phyloP scores from a whole-genome alignment of 2,113 vertebrate genomes.

The Pardalotus punctatus region DNA sequence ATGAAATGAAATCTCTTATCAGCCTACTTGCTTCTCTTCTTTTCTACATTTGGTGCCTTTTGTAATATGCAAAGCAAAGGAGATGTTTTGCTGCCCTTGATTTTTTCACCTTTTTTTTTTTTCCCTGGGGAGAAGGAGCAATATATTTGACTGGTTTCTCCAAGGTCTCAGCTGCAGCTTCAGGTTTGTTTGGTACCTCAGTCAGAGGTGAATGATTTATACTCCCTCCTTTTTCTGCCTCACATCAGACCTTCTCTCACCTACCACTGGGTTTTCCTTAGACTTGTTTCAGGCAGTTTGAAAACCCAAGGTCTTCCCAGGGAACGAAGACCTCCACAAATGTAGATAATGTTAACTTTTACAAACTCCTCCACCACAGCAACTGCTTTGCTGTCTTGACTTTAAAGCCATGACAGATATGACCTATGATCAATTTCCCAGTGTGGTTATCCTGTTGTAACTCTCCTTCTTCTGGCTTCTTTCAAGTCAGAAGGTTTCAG shows the following conservation, averaged over 20 bases:
- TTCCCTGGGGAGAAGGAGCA: background rate
- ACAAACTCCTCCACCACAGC: background rate
- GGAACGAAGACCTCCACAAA: background rate
- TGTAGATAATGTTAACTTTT: background rate
- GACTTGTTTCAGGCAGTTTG: background rate
- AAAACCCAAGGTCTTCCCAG: background rate
- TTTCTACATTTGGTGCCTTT: constrained; percentile 11
- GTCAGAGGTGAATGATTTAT: background rate
- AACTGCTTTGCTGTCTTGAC: background rate
- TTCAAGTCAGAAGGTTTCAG: background rate
- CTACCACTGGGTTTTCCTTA: background rate
- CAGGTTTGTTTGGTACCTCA: background rate
- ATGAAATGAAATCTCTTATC: constrained; percentile 51
- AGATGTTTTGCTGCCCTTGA: constrained; percentile 22
- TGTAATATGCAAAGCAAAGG: constrained; percentile 59
- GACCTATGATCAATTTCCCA: background rate
- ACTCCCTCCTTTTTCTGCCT: background rate
- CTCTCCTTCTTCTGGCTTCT: background rate
- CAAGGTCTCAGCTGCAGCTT: background rate
- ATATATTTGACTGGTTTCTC: background rate
- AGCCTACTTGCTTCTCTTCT: constrained; percentile 25
- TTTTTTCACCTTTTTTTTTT: background rate
- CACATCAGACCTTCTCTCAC: background rate
- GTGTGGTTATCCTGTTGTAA: background rate
- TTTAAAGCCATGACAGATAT: background rate